Conservation (phyloP, 1,140 invertebrate genomes). For the Polypedilum vanderplanki region DNA sequence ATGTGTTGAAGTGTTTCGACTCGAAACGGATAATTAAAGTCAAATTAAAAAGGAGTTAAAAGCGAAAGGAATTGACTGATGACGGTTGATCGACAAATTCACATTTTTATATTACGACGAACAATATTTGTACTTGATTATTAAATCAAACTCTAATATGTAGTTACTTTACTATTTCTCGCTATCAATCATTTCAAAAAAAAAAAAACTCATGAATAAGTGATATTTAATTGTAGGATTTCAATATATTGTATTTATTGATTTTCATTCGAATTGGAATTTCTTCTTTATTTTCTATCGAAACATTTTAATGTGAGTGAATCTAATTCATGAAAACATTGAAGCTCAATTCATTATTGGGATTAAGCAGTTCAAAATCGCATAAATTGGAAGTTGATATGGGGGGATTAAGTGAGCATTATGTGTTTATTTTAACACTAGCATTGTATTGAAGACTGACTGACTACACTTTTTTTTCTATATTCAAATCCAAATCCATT, state of each 20-base stretch:
- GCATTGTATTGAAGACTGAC: neutral
- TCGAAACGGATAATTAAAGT: conserved; percentile 13
- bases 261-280: no score
- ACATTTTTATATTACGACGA: neutral
- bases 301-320: no score
- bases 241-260: no score
- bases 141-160: no score
- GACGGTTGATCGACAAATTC: neutral
- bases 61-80: neutral
- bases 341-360: conserved; percentile 4
- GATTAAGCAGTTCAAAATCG: neutral
- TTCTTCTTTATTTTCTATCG: no score
- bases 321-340: neutral
- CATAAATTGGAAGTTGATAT: conserved; percentile 2
- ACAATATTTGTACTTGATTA: no score
- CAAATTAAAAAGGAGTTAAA: neutral
- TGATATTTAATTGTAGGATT: no score
- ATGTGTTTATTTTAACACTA: conserved; percentile 12
- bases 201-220: no score
- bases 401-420: neutral
- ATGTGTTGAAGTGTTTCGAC: conserved; percentile 11
- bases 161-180: no score
- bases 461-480: neutral
- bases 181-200: no score
- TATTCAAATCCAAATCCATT: neutral